Conservation (phyloP, 2,888 invertebrate species). For the Eudemis profundana region DNA sequence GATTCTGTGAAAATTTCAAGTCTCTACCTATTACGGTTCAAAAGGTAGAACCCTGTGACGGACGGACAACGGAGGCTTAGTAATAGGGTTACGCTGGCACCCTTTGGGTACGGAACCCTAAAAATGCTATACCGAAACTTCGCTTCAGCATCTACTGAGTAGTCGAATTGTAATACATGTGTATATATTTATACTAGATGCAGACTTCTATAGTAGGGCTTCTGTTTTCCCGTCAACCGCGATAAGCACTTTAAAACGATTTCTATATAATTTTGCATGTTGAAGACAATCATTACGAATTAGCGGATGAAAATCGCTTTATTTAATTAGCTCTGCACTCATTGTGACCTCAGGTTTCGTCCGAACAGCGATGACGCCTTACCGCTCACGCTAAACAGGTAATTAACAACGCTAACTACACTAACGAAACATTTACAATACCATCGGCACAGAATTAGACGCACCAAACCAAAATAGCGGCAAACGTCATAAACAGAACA, state of each 20-base stretch:
- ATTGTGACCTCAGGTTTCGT: conserved; percentile 31
- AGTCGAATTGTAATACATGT: no score
- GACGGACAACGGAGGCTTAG: no score
- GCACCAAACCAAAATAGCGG: conserved; percentile 43
- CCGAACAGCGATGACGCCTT: conserved; percentile 22
- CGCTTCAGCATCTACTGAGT: no score
- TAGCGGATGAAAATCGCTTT: background rate
- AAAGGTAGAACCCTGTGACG: no score
- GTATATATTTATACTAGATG: background rate
- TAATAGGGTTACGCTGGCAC: no score
- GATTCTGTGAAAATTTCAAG: no score
- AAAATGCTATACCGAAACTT: no score
- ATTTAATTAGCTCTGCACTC: conserved; percentile 16
- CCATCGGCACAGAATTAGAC: conserved; percentile 44
- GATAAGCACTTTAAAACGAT: background rate
- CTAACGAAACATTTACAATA: conserved; percentile 41
- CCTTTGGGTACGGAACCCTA: no score
- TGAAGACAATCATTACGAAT: no score
- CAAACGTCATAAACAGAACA: conserved; percentile 43
- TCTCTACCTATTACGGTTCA: no score
- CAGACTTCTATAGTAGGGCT: background rate
- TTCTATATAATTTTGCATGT: no score
- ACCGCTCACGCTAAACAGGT: conserved; percentile 31
- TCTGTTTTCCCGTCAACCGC: background rate
- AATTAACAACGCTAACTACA: conserved; percentile 38